These are phyloP conservation scores for Chamaetylas fuelleborni DNA, from an alignment of 2,113 vertebrate species.

Conservation along the genomic window DNA sequence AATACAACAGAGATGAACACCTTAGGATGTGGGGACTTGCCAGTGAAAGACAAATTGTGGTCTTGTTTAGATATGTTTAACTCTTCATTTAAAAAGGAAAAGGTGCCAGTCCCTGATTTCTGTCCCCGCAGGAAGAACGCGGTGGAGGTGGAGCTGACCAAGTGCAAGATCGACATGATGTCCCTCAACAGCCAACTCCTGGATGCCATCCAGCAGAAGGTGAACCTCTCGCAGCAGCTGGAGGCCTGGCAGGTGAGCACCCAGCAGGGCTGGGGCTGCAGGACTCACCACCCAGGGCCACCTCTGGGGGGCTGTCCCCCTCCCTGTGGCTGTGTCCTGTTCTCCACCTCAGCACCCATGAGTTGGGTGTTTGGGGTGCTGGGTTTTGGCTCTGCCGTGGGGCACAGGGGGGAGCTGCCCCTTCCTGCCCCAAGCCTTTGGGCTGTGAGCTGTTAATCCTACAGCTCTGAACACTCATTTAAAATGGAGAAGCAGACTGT, in stretches of 20 bases:
- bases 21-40: neutral
- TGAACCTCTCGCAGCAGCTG: slow-evolving; percentile 97
- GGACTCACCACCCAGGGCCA: neutral
- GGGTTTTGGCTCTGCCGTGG: neutral
- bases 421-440: neutral
- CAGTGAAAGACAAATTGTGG: neutral
- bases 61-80: neutral
- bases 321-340: neutral
- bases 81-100: neutral
- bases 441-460: neutral
- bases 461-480: neutral
- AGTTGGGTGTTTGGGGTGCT: fast-evolving
- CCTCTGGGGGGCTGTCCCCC: neutral
- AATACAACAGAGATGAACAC: neutral
- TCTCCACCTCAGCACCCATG: neutral
- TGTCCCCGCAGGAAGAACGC: slow-evolving; percentile 87
- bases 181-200: slow-evolving; percentile 95
- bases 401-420: neutral
- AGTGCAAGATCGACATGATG: slow-evolving; percentile 97
- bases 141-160: slow-evolving; percentile 92
- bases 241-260: slow-evolving; percentile 97
- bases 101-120: neutral
- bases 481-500: neutral
- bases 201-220: slow-evolving; percentile 98
- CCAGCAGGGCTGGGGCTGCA: fast-evolving